Evolutionary conservation across 2,113 vertebrate genomes (phyloP), one percentile per base, ranked within the genome.

Genomic region (Buteo buteo): DNA sequence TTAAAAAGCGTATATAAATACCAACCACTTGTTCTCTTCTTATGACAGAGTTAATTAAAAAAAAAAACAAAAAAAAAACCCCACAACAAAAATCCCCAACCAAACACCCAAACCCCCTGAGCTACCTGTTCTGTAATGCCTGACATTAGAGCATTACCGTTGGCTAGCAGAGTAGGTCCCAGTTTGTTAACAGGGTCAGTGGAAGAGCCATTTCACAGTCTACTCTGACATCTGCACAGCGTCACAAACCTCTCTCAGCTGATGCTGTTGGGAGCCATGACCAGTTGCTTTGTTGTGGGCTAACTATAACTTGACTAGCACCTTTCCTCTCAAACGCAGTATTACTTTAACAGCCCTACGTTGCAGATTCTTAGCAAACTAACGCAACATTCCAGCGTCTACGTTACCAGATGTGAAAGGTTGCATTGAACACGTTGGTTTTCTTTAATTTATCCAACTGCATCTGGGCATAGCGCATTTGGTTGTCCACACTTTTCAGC

Each of bases 361-460:
- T 10, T 28, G 20, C 25, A 8, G 62, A 17, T 11, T 25, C 6
- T 18, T 13, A 50, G 32, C 6, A 34, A 50, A 11, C 3, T 1
- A 16, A 16, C 3, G 0, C 3, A 1, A 38, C 3, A 7, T 36
- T 19, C 64, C 52, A 22, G 25, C 1, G 3, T 25, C 61, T 25
- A 2, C 11, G 0, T 97, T 98, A 99, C 99, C 99, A 99, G 97
- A 99, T 99, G 93, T 99, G 99, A 88, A 99, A 99, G 22, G 99
- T 99, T 2, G 99, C 99, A 2, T 99, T 99, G 95, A 99, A 99
- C 93, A 99, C 99, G 0, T 99, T 99, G 91, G 99, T 99, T 98
- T 99, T 99, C 98, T 99, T 99, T 25, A 99, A 90, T 19, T 99
- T 99, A 94, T 99, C 99, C 71, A 99, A 58, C 47, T 99, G 99